These are phyloP conservation scores for Syritta pipiens DNA, from an alignment of 2,888 invertebrate genomes.

Conservation along the genomic window DNA sequence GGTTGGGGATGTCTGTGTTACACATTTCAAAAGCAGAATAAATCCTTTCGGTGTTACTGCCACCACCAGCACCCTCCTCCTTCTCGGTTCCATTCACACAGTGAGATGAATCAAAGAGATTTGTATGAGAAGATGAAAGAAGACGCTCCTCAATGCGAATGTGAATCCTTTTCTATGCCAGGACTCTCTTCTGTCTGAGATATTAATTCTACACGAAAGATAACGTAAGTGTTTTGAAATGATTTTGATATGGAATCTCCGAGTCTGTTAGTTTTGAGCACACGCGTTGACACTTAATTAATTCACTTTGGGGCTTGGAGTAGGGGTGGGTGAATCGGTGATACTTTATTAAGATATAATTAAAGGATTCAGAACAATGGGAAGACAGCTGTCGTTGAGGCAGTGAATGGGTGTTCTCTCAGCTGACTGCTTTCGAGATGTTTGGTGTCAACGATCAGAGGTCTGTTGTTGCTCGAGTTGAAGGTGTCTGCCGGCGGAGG, in stretches of 20 bases:
- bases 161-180: not conserved
- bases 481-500: no score
- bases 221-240: not conserved
- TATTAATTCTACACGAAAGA: not conserved
- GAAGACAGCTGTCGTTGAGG: no score
- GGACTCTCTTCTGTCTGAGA: not conserved
- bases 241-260: not conserved
- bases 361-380: no score
- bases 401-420: no score
- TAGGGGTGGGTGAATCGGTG: no score
- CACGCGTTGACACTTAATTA: conserved; percentile 4
- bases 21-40: conserved; percentile 24
- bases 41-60: not conserved
- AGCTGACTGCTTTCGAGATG: no score
- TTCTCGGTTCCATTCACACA: conserved; percentile 18
- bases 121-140: conserved; percentile 33
- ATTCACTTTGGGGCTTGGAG: no score
- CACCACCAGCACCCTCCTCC: no score
- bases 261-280: not conserved
- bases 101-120: conserved; percentile 29
- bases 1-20: not conserved
- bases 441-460: no score
- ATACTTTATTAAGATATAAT: not conserved
- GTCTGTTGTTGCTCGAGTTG: no score
- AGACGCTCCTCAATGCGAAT: conserved; percentile 12